phyloP scores from a whole-genome alignment of 2,797 vertebrate species.

The Cynodonichthys magdalenae region DNA sequence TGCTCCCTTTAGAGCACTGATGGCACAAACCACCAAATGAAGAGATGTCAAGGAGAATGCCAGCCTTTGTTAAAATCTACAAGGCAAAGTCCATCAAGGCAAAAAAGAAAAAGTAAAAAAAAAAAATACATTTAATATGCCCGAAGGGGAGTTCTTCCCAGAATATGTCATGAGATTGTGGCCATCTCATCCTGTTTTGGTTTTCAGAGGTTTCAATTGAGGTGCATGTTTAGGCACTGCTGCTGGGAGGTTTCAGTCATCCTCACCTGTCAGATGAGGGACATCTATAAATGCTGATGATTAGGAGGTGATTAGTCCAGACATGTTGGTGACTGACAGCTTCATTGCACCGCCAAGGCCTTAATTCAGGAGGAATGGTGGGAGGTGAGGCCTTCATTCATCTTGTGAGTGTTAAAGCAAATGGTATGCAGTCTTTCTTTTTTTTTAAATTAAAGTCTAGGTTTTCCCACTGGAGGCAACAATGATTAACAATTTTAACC shows the following conservation, averaged over 20 bases:
- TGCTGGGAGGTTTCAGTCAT: conserved; percentile 70
- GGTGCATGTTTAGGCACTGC: conserved; percentile 79
- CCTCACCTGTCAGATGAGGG: conserved; percentile 72
- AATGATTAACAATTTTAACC: conserved; percentile 20
- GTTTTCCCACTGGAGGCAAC: conserved; percentile 15
- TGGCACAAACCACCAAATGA: conserved; percentile 64
- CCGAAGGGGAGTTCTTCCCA: conserved; percentile 46
- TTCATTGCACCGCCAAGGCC: conserved; percentile 77
- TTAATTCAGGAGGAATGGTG: conserved; percentile 78
- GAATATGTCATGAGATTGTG: conserved; percentile 44
- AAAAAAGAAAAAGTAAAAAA: conserved; percentile 57
- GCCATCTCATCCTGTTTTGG: conserved; percentile 71
- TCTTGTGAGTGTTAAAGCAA: conserved; percentile 46
- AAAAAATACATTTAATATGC: conserved; percentile 71
- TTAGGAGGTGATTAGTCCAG: conserved; percentile 83
- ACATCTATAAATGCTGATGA: conserved; percentile 87
- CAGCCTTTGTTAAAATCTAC: conserved; percentile 73
- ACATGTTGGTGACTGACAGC: conserved; percentile 83
- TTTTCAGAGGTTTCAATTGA: conserved; percentile 57
- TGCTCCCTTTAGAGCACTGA: conserved; percentile 61
- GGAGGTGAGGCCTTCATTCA: conserved; percentile 63
- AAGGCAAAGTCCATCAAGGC: conserved; percentile 64
- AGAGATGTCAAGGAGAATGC: conserved; percentile 74
- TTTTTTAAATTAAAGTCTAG: conserved; percentile 14
- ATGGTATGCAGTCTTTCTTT: conserved; percentile 14